Evolutionary conservation across 2,797 vertebrate genomes (phyloP), one percentile per base, ranked within the genome.

Genomic region (Eutrigla gurnardus): DNA sequence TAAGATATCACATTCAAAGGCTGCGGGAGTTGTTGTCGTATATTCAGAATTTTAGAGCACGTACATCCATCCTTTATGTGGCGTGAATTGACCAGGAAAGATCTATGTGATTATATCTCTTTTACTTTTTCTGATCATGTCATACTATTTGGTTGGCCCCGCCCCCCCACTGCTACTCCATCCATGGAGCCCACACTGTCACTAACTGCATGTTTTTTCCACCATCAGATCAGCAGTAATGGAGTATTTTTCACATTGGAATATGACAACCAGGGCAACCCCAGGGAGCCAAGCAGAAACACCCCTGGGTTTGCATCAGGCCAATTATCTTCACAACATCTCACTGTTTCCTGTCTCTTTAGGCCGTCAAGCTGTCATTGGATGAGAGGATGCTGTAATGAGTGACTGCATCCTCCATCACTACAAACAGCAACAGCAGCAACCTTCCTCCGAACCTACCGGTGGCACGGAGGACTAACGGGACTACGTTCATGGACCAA

Each of bases 1-100:
- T 73, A 85, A 80, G 68, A 70, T 68, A 84, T 80, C 74, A 49
- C 1, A 74, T 81, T 87, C 64, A 73, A 69, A 65, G 54, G 57
- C 54, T 64, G 63, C 15, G 1, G 8, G 40, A 73, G 70, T 25
- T 59, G 43, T 12, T 46, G 47, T 25, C 8, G 1, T 32, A 33
- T 4, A 17, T 50, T 66, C 43, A 10, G n/a, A 47, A 35, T 53
- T 62, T 45, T 11, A 25, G 25, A 25, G 25, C 25, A 25, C 25
- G 25, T 25, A 25, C 25, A 25, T 25, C 25, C 25, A 25, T 25
- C 25, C 25, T 25, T 25, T 25, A 25, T 25, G 25, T 25, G 25
- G 25, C 25, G 25, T 25, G 25, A 1, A 1, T 25, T 25, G 25
- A 25, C 25, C 25, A 25, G 25, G 25, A 25, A 25, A 25, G 25